Percentiles rank a stretch among this genome's conserved stretches.
These are phyloP conservation scores for Alexandromys fortis DNA, from an alignment of 2,113 vertebrate genomes.

Conservation along the genomic window DNA sequence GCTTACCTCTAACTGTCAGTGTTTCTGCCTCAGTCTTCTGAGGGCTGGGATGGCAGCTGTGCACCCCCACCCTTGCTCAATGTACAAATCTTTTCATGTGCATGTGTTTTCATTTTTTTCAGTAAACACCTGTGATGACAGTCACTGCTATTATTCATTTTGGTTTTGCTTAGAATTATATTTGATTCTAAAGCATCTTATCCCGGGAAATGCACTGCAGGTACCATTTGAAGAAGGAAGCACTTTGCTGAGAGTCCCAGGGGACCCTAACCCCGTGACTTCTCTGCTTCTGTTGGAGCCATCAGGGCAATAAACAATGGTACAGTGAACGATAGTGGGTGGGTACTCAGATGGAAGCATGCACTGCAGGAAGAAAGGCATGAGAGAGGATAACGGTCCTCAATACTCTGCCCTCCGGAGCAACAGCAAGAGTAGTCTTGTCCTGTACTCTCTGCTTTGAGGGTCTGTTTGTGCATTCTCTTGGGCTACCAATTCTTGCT, in stretches of 20 bases:
- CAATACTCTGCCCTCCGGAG: neutral
- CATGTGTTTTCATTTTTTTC: neutral
- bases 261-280: neutral
- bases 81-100: neutral
- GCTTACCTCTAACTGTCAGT: neutral
- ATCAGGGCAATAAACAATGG: neutral
- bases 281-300: neutral
- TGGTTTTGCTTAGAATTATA: neutral
- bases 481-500: neutral
- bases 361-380: neutral
- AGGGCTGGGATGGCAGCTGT: neutral
- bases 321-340: neutral
- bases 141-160: neutral
- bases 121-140: neutral
- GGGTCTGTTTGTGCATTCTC: neutral
- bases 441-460: neutral
- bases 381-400: neutral
- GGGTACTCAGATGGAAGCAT: neutral
- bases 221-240: neutral
- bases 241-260: neutral
- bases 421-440: neutral
- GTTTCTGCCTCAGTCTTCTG: neutral
- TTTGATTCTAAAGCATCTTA: conserved; percentile 3
- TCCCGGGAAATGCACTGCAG: neutral
- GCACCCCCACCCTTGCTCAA: neutral